phyloP scores from a whole-genome alignment of 2,113 vertebrate species.

The Tringa solitaria region DNA sequence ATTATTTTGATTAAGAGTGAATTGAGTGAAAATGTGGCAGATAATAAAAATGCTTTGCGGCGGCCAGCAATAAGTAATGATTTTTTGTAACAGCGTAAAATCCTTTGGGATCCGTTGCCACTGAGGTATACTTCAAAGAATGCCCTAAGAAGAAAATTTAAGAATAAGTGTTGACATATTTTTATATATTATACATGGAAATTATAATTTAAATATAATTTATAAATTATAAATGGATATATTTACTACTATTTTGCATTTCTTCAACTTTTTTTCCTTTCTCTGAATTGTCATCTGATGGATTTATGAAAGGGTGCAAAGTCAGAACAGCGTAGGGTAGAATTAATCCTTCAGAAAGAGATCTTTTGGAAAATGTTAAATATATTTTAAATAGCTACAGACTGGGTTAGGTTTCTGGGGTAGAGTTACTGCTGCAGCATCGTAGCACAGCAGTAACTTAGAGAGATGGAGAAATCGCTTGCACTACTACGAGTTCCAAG shows the following conservation, averaged over 20 bases:
- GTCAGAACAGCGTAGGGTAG: neutral
- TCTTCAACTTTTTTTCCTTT: neutral
- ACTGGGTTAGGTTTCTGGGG: neutral
- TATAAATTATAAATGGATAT: neutral
- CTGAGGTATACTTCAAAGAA: neutral
- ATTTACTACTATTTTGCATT: neutral
- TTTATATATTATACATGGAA: neutral
- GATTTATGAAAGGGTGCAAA: neutral
- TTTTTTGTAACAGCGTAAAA: neutral
- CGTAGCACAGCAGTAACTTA: neutral
- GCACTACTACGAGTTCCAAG: neutral
- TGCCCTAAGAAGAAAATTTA: neutral
- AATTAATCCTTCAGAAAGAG: neutral
- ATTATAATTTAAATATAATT: neutral
- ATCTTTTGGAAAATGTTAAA: neutral
- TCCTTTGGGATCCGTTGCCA: neutral
- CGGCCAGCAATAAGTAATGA: neutral
- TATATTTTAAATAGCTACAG: neutral
- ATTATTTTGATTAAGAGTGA: neutral
- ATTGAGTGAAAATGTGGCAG: neutral
- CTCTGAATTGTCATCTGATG: neutral
- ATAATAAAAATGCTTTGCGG: neutral
- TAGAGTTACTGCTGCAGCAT: neutral
- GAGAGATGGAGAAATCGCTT: neutral
- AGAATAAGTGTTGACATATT: neutral